Evolutionary conservation across 2,888 invertebrate species (phyloP).

Genomic region (Xiphydria camelus): DNA sequence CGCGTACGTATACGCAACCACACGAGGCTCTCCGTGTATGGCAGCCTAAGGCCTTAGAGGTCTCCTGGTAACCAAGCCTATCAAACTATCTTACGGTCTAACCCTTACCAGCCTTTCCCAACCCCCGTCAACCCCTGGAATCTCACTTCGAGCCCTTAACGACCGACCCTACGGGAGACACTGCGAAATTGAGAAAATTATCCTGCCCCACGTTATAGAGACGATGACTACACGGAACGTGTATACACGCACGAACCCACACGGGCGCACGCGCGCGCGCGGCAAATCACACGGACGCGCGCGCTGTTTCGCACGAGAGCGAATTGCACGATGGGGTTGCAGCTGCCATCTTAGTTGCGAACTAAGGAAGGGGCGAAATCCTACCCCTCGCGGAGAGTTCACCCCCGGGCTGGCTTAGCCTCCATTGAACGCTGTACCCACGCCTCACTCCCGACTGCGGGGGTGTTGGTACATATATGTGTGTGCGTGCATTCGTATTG

Average conservation of each 20-base stretch:
- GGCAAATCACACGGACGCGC: neutral
- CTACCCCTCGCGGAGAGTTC: conserved; percentile 30
- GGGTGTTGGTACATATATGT: neutral
- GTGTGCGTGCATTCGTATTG: too few relatives aligned
- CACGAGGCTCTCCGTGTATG: too few relatives aligned
- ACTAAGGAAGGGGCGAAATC: conserved; percentile 51
- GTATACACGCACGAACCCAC: neutral
- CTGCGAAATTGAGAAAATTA: conserved; percentile 58
- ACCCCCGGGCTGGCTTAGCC: conserved; percentile 27
- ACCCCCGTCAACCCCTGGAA: conserved; percentile 47
- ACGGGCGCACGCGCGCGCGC: neutral
- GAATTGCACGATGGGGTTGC: conserved; percentile 14
- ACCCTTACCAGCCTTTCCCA: conserved; percentile 30
- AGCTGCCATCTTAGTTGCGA: conserved; percentile 56
- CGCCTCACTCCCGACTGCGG: neutral
- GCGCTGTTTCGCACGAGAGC: conserved; percentile 10
- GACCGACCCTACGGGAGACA: conserved; percentile 55
- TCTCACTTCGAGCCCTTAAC: conserved; percentile 57
- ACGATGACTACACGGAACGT: conserved; percentile 39
- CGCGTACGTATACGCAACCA: too few relatives aligned
- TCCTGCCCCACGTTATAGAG: conserved; percentile 49
- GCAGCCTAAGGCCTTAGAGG: conserved; percentile 50
- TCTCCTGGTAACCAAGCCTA: conserved; percentile 57
- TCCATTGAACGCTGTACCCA: conserved; percentile 15
- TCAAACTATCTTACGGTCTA: conserved; percentile 56